Conservation (phyloP, 2,888 invertebrate genomes). For the Piscicola geometra region DNA sequence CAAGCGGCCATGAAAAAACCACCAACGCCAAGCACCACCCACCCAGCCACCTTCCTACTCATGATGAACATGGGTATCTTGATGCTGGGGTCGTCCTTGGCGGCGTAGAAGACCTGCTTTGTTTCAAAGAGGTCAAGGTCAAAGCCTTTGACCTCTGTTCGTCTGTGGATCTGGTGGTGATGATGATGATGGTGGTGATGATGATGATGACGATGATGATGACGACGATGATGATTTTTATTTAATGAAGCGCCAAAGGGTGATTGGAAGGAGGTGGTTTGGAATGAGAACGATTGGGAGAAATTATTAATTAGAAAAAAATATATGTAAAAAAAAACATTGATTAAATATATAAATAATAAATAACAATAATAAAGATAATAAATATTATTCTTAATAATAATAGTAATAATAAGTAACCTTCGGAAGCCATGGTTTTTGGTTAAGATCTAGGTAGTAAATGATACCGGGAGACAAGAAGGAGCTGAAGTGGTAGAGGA, state of each 20-base stretch:
- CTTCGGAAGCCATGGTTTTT: constrained; percentile 61
- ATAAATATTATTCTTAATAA: too few relatives aligned
- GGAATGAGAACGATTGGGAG: background rate
- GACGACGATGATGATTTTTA: constrained; percentile 39
- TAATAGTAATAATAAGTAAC: constrained; percentile 41
- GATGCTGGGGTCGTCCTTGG: constrained; percentile 82
- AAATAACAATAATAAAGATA: constrained; percentile 20
- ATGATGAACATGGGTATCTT: constrained; percentile 91
- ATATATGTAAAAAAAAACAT: background rate
- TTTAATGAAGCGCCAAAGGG: too few relatives aligned
- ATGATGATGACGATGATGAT: constrained; percentile 21
- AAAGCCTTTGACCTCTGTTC: constrained; percentile 79
- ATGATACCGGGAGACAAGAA: constrained; percentile 84
- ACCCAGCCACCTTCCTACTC: constrained; percentile 51
- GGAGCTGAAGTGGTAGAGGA: constrained; percentile 89
- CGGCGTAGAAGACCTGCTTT: constrained; percentile 82
- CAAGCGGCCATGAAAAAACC: background rate
- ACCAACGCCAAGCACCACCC: background rate
- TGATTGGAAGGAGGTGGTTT: background rate
- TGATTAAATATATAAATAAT: too few relatives aligned
- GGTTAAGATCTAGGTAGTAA: constrained; percentile 75
- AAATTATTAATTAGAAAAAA: background rate
- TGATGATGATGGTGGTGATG: constrained; percentile 4
- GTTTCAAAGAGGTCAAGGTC: constrained; percentile 73
- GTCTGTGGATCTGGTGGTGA: constrained; percentile 68